phyloP scores from a whole-genome alignment of 2,113 vertebrate species.

The Strix uralensis region DNA sequence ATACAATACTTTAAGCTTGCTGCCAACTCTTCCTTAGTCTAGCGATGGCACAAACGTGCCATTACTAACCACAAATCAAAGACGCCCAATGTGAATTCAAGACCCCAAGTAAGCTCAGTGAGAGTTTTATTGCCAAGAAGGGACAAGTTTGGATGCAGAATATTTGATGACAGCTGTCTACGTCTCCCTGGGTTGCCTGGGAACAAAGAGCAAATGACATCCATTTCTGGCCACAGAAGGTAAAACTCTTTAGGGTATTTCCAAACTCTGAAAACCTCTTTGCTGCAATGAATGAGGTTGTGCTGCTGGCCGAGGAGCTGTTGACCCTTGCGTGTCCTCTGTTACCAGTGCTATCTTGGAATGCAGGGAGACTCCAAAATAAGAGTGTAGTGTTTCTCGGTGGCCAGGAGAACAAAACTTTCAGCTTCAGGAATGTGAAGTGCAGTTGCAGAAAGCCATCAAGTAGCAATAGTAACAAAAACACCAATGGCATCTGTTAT shows the following conservation, averaged over 20 bases:
- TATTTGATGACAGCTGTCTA: neutral
- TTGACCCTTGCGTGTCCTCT: slow-evolving; percentile 50
- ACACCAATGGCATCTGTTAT: slow-evolving; percentile 48
- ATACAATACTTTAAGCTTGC: neutral
- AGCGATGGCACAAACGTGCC: neutral
- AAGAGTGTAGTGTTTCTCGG: slow-evolving; percentile 53
- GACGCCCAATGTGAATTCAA: neutral
- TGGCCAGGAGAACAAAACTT: slow-evolving; percentile 63
- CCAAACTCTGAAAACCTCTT: slow-evolving; percentile 15
- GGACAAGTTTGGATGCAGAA: neutral
- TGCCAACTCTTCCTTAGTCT: neutral
- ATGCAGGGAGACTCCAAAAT: slow-evolving; percentile 59
- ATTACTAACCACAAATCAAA: neutral
- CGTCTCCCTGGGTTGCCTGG: neutral
- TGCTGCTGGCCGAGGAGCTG: slow-evolving; percentile 32
- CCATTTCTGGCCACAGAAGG: neutral
- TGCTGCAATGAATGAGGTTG: slow-evolving; percentile 18
- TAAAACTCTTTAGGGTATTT: slow-evolving; percentile 18
- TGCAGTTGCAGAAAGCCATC: slow-evolving; percentile 34
- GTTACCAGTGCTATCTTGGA: slow-evolving; percentile 56
- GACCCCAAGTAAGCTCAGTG: neutral
- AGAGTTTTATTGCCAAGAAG: neutral
- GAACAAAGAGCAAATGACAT: neutral
- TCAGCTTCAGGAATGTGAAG: slow-evolving; percentile 67
- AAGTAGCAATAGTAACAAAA: slow-evolving; percentile 47